Percentiles rank a stretch among this genome's conserved stretches.
Conservation (phyloP, 2,113 vertebrate genomes). For the Oreocharis arfaki region DNA sequence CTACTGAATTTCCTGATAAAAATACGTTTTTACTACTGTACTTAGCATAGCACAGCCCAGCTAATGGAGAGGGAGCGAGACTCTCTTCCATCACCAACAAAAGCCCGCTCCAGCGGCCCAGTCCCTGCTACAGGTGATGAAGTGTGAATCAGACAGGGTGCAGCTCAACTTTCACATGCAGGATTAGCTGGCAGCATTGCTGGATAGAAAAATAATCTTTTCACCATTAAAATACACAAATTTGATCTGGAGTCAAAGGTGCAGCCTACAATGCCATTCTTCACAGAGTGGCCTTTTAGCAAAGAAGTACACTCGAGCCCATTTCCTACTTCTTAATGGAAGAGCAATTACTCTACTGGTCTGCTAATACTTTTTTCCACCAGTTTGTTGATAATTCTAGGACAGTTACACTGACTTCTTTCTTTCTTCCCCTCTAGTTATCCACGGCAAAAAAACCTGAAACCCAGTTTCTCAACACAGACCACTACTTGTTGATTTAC, state of each 20-base stretch:
- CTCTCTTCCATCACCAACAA: not conserved
- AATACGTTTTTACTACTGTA: not conserved
- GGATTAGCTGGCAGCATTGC: slow-evolving; percentile 2
- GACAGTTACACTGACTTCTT: not conserved
- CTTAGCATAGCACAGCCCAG: not conserved
- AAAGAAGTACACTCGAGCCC: not conserved
- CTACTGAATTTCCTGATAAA: slow-evolving; percentile 25
- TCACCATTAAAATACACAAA: not conserved
- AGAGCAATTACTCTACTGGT: not conserved
- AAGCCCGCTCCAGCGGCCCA: not conserved
- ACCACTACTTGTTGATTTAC: not conserved
- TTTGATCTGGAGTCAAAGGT: not conserved
- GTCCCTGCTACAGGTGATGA: slow-evolving; percentile 23
- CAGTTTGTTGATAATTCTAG: not conserved
- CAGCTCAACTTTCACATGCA: slow-evolving; percentile 21
- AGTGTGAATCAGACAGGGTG: not conserved
- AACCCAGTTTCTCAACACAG: not conserved
- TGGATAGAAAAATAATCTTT: slow-evolving; percentile 15
- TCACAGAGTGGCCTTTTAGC: not conserved
- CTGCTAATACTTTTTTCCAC: not conserved
- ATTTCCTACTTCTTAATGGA: not conserved
- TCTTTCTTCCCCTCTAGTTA: not conserved
- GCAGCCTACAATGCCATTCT: not conserved
- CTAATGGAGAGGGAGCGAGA: not conserved
- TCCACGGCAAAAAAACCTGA: not conserved